Evolutionary conservation across 2,113 vertebrate species (phyloP), one percentile per base, ranked within the genome.

Genomic region (Menura novaehollandiae): DNA sequence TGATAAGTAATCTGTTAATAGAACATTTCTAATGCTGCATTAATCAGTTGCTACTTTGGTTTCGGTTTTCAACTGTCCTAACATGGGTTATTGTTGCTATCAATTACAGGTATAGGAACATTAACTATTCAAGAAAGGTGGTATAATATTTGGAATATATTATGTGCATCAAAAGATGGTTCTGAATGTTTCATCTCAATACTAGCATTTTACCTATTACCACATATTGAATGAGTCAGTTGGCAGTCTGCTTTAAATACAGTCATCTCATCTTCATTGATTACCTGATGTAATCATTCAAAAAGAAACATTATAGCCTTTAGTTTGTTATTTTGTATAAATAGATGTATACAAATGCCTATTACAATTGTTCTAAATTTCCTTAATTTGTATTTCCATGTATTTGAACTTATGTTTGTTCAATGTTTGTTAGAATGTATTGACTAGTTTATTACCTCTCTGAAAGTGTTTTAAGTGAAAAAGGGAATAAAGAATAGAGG

Each of bases 261-360:
- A 17, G 14, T 74, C 3, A n/a, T 85, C n/a, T 76, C 44, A 23
- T 69, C 19, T 63, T 74, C 27, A 9, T 28, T 62, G 55, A 43
- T 73, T 77, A 43, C 6, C 37, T 78, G 23, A 23, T 77, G 33
- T 33, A 32, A 24, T 49, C 1, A n/a, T 73, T 77, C 0, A 2
- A 33, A 74, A 84, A 37, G 2, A 33, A 92, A 66, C 4, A 58
- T 67, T 11, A 11, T 24, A 77, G 13, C 19, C 15, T 81, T 77
- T 74, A 46, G 15, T 67, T 94, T 67, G 13, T 26, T 68, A 2
- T 49, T 91, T 89, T 92, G 3, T 53, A 8, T 56, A 69, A 63
- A n/a, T 41, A 33, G 1, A 0, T 73, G 2, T 55, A 15, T 78
- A n/a, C 4, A 6, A 4, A 5, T 67, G 23, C 6, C 18, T 5